Base-by-base conservation (phyloP, 1,140 invertebrate species). In the Drosophila ironensis region DNA sequence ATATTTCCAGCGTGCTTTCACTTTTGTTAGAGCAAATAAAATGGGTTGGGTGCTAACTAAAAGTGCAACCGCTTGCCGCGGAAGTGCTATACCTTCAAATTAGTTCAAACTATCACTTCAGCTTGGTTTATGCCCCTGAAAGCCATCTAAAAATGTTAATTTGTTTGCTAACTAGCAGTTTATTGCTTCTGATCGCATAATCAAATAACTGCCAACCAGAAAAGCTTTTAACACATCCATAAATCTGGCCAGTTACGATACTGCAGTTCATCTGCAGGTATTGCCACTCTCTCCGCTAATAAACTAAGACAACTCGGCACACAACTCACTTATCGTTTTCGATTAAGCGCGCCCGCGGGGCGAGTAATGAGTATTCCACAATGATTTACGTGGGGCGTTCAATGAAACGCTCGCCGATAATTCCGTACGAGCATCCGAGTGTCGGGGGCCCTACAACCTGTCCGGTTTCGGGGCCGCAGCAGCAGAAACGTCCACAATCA, bases 371-470 rank as follows among this genome's bases (percentile, higher is more conserved):
- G 14, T 19, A 48, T 30, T 46, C 24, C 19, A 38, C 44, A 61
- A 46, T 56, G 51, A 48, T 47, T 69, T 68, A 48, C 19, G 22
- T 42, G 17, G 17, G 20, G 12, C 19, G 12, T 64, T 45, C 22
- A 63, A 4, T 25, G 24, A 47, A 60, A 47, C 28, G 42, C 38
- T 38, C 60, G 53, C 33, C 54, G 47, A 69, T 59, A 48, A 48
- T 44, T 59, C n/a, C n/a, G n/a, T n/a, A n/a, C n/a, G n/a, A n/a
- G n/a, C n/a, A n/a, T 48, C 12, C 30, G 56, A 30, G 7, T 40
- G 19, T 24, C 35, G 20, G 42, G 25, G 28, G 45, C 66, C 66
- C 64, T 45, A 60, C 51, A 69, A 70, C 66, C 66, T 68, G 63
- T 70, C 60, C 45, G 27, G 30, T 59, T 59, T 70, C 16, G 19